A percentile compares a stretch with the other conserved stretches of the same genome.
Evolutionary conservation across 1,140 invertebrate species (phyloP).

Genomic region (Drosophila melanogaster): Release_6_plus_ISO1_MT NT_033777.3:29443001-29443500

Average conservation of each 20-base stretch:
- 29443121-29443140: conserved; percentile 16
- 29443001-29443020: conserved; percentile 82
- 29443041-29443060: conserved; percentile 24
- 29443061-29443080: background rate
- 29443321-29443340: conserved; percentile 73
- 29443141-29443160: conserved; percentile 8
- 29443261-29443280: background rate
- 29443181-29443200: conserved; percentile 80
- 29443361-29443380: conserved; percentile 65
- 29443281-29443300: conserved; percentile 28
- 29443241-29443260: conserved; percentile 9
- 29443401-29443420: conserved; percentile 32
- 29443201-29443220: conserved; percentile 82
- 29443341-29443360: conserved; percentile 61
- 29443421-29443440: conserved; percentile 31
- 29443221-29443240: conserved; percentile 75
- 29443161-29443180: conserved; percentile 12
- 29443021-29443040: conserved; percentile 76
- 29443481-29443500: conserved; percentile 60
- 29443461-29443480: conserved; percentile 73
- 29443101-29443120: conserved; percentile 61
- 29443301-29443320: conserved; percentile 32
- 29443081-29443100: conserved; percentile 40
- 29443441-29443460: conserved; percentile 57
- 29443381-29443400: conserved; percentile 49